These are phyloP conservation scores for Bolinopsis microptera DNA, from an alignment of 37 sponge, comb jelly and placozoan species.

Conservation along the genomic window DNA sequence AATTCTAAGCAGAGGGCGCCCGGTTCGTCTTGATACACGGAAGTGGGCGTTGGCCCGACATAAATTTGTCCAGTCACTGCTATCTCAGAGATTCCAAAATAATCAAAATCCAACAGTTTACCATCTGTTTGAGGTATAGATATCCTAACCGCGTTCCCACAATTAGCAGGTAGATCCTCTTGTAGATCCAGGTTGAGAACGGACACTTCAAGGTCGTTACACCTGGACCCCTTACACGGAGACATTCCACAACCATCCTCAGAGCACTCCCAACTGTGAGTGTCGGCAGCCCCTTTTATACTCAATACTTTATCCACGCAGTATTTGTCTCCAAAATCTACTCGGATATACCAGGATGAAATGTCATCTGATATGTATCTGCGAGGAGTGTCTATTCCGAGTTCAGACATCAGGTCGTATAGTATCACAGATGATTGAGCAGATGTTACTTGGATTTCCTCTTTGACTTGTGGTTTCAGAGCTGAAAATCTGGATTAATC, in stretches of 20 bases:
- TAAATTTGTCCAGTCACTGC: background rate
- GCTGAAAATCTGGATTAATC: background rate
- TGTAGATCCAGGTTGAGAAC: background rate
- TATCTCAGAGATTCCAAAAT: background rate
- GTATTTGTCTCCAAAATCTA: background rate
- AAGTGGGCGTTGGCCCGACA: too few relatives aligned
- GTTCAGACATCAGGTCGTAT: background rate
- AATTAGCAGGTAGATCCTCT: background rate
- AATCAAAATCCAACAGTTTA: background rate
- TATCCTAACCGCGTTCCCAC: background rate
- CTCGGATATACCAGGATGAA: background rate
- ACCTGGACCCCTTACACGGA: background rate
- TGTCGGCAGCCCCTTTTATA: background rate
- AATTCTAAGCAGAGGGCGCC: too few relatives aligned
- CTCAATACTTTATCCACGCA: background rate
- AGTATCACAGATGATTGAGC: background rate
- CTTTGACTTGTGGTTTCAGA: background rate
- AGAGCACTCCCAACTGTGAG: background rate
- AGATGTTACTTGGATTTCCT: background rate
- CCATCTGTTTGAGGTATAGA: background rate
- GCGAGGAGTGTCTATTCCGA: background rate
- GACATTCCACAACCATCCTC: background rate
- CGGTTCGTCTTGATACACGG: too few relatives aligned
- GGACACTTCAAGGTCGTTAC: background rate
- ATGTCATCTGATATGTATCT: background rate